Evolutionary conservation across 2,888 invertebrate genomes (phyloP).

Genomic region (Dynastes grantii): DNA sequence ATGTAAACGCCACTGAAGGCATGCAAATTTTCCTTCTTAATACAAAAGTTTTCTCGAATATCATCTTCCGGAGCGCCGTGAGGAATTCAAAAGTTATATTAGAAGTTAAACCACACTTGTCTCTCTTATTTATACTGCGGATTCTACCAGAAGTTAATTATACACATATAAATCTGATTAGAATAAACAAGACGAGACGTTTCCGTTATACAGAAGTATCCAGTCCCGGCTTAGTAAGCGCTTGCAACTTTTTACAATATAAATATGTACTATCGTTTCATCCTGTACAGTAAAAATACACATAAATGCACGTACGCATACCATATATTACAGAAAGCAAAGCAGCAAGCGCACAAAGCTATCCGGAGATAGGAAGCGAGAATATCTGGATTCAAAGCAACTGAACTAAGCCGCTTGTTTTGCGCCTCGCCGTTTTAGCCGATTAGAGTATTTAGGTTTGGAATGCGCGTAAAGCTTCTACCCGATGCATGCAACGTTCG

Average conservation of each 20-base stretch:
- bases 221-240: not conserved
- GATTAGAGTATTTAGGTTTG: constrained; percentile 27
- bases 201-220: not conserved
- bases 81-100: too few relatives aligned
- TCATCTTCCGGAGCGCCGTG: too few relatives aligned
- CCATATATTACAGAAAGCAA: not conserved
- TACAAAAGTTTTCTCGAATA: too few relatives aligned
- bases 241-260: too few relatives aligned
- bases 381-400: not conserved
- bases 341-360: not conserved
- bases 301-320: too few relatives aligned
- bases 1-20: too few relatives aligned
- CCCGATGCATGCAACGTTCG: not conserved
- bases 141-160: too few relatives aligned
- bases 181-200: not conserved
- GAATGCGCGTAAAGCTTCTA: constrained; percentile 22
- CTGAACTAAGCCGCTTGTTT: constrained; percentile 40
- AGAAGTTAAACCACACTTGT: too few relatives aligned
- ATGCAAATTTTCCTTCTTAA: too few relatives aligned
- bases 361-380: not conserved
- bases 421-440: constrained; percentile 19
- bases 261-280: not conserved
- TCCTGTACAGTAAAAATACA: too few relatives aligned
- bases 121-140: too few relatives aligned
- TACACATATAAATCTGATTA: too few relatives aligned